These are phyloP conservation scores for Dermochelys coriacea DNA, from an alignment of 2,797 vertebrate species.

Conservation along the genomic window DNA sequence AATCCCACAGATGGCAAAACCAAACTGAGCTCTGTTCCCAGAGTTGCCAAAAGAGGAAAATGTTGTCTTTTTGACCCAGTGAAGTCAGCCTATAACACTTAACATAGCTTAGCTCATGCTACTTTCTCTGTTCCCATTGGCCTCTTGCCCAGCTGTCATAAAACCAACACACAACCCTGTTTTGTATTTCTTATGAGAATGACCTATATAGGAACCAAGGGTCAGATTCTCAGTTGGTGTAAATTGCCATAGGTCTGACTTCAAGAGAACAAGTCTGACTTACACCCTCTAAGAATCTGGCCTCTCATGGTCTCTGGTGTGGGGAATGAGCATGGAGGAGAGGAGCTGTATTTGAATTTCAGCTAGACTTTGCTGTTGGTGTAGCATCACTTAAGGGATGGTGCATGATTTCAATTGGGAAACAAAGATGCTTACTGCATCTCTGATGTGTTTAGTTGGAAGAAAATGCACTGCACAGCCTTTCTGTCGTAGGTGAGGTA, in stretches of 20 bases:
- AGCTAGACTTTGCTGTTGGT: slow-evolving; percentile 38
- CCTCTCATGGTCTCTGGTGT: not conserved
- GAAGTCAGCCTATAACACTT: not conserved
- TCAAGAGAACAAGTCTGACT: accelerated
- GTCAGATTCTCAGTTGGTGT: not conserved
- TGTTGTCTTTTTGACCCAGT: too few relatives aligned
- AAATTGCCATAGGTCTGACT: too few relatives aligned
- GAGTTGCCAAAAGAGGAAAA: not conserved
- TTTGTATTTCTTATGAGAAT: not conserved
- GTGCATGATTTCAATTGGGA: slow-evolving; percentile 75
- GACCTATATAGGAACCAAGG: not conserved
- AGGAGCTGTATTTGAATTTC: slow-evolving; percentile 37
- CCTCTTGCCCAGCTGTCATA: not conserved
- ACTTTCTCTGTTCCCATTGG: too few relatives aligned
- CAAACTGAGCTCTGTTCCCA: not conserved
- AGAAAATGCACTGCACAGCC: slow-evolving; percentile 68
- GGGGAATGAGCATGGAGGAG: accelerated
- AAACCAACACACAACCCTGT: accelerated
- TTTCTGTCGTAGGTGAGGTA: slow-evolving; percentile 62
- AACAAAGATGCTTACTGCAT: slow-evolving; percentile 74
- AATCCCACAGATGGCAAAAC: not conserved
- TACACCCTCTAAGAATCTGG: not conserved
- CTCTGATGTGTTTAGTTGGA: slow-evolving; percentile 68
- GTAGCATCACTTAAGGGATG: slow-evolving; percentile 73
- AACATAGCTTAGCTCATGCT: accelerated